phyloP scores from a whole-genome alignment of 2,113 vertebrate genomes.

The Burhinus bistriatus region DNA sequence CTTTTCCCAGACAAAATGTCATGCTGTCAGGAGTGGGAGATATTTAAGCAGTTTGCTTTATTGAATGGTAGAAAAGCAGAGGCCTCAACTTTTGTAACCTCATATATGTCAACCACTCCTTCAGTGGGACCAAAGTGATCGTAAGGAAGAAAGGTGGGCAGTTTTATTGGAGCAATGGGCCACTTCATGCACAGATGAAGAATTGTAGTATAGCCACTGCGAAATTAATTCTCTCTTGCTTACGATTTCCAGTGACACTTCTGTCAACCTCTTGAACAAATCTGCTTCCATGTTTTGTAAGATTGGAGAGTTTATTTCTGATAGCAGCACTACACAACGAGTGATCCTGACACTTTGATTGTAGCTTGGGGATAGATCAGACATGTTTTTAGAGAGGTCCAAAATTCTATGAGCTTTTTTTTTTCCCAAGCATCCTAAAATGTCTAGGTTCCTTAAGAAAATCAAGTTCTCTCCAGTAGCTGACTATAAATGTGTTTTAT shows the following conservation, averaged over 20 bases:
- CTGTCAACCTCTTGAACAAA: background rate
- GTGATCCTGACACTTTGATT: background rate
- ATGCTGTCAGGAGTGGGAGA: background rate
- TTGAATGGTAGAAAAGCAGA: background rate
- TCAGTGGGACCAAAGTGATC: background rate
- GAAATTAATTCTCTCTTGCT: background rate
- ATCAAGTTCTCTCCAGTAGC: background rate
- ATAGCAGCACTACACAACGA: background rate
- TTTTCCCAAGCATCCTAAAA: background rate
- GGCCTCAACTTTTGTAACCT: background rate
- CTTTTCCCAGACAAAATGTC: background rate
- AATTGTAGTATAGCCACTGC: background rate
- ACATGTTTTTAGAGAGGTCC: background rate
- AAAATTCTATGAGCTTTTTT: background rate
- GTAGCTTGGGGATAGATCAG: background rate
- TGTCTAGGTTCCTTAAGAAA: background rate
- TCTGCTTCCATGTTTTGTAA: fast-evolving
- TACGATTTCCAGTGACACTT: background rate
- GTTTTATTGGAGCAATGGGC: background rate
- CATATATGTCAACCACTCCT: background rate
- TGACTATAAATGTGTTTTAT: background rate
- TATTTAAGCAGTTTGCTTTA: background rate
- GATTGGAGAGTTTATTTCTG: background rate
- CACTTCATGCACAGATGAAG: background rate
- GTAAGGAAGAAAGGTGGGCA: background rate